Evolutionary conservation across 1,140 invertebrate genomes (phyloP).

Genomic region (Hycleus phaleratus): DNA sequence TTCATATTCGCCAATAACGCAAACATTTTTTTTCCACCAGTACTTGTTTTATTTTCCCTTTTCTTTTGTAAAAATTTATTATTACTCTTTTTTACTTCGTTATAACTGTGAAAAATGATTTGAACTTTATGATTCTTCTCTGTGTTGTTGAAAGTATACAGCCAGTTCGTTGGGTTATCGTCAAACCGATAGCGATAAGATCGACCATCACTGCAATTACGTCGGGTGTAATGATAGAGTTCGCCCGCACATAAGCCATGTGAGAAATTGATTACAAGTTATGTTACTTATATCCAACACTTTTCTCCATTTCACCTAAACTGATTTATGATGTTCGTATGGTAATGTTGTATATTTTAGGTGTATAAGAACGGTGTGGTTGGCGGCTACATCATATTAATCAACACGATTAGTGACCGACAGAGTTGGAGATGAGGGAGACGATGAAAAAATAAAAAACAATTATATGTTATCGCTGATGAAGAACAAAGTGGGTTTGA

Average conservation of each 20-base stretch:
- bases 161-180: no score
- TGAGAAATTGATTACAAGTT: conserved; percentile 24
- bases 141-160: no score
- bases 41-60: background rate
- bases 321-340: conserved; percentile 23
- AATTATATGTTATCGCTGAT: no score
- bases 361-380: background rate
- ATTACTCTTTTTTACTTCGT: no score
- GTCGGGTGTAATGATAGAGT: conserved; percentile 17
- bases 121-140: no score
- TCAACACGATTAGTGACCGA: background rate
- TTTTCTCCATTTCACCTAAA: conserved; percentile 9
- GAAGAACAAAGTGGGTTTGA: background rate
- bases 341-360: conserved; percentile 25
- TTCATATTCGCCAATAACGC: no score
- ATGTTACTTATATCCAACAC: conserved; percentile 17
- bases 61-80: background rate
- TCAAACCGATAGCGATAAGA: conserved; percentile 4
- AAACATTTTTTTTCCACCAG: background rate
- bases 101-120: no score
- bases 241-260: conserved; percentile 17
- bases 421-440: no score
- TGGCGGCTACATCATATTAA: conserved; percentile 8
- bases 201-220: conserved; percentile 16
- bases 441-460: no score